Conservation (phyloP, 2,888 invertebrate genomes). For the Drosophila buzzatii region DNA sequence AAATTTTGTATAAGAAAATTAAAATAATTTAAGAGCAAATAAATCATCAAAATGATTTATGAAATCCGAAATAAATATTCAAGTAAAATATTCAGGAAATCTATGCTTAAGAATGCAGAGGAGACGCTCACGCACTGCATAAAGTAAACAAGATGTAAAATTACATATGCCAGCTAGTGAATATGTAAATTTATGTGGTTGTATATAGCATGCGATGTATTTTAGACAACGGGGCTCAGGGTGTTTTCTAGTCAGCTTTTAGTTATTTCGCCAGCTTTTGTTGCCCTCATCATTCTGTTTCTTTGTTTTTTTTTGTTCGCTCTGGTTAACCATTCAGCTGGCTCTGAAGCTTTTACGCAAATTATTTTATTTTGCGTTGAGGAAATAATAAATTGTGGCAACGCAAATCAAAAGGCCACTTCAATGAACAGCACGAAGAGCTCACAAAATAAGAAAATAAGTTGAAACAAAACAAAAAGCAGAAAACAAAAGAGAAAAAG, state of each 20-base stretch:
- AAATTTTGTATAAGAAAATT: not conserved
- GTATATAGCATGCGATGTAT: not conserved
- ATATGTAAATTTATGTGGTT: conserved; percentile 3
- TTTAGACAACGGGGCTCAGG: not conserved
- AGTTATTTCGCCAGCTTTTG: not conserved
- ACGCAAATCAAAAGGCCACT: conserved; percentile 71
- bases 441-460: not conserved
- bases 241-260: not conserved
- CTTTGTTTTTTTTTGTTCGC: conserved; percentile 24
- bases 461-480: conserved; percentile 4
- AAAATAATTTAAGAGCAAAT: not conserved
- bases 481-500: conserved; percentile 20
- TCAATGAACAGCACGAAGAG: conserved; percentile 33
- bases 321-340: conserved; percentile 51
- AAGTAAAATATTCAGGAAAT: not conserved
- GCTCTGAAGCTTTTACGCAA: conserved; percentile 65
- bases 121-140: not conserved
- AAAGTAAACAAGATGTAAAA: not conserved
- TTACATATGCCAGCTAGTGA: not conserved
- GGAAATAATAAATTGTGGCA: conserved; percentile 64
- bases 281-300: conserved; percentile 19
- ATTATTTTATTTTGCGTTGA: conserved; percentile 67
- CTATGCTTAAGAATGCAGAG: too few species aligned
- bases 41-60: not conserved
- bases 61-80: not conserved